Evolutionary conservation across 2,113 vertebrate species (phyloP).

Genomic region (Lamprotornis superbus): DNA sequence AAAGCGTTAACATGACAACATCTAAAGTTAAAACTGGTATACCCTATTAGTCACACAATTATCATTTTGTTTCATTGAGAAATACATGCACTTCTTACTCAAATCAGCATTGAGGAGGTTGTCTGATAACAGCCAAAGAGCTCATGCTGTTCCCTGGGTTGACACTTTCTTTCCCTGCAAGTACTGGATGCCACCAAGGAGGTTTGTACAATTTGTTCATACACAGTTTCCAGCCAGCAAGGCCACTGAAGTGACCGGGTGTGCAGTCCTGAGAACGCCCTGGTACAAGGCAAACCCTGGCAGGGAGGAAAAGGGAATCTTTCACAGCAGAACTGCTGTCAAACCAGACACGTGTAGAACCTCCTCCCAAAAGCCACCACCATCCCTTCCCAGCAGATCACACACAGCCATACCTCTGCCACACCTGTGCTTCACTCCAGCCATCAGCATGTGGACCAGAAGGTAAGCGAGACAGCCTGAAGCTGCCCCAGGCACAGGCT

Average conservation of each 20-base stretch:
- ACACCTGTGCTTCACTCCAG: neutral
- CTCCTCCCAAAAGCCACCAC: neutral
- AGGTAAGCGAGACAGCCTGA: neutral
- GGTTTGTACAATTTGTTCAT: neutral
- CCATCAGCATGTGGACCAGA: neutral
- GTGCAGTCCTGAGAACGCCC: neutral
- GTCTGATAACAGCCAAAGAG: accelerated
- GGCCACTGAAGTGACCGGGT: accelerated
- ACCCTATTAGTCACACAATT: neutral
- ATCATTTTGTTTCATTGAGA: neutral
- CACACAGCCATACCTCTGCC: accelerated
- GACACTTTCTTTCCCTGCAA: neutral
- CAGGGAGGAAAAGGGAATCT: neutral
- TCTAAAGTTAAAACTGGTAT: neutral
- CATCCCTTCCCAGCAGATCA: neutral
- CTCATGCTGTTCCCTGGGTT: accelerated
- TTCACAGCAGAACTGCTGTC: neutral
- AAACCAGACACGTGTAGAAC: neutral
- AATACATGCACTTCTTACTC: neutral
- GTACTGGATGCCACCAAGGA: neutral
- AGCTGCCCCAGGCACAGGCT: neutral
- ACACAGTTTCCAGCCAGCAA: neutral
- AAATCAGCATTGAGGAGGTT: neutral
- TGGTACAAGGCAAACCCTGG: neutral
- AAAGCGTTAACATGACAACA: neutral